These are phyloP conservation scores for Sarcophilus harrisii DNA, from an alignment of 2,797 vertebrate genomes.

Conservation along the genomic window DNA sequence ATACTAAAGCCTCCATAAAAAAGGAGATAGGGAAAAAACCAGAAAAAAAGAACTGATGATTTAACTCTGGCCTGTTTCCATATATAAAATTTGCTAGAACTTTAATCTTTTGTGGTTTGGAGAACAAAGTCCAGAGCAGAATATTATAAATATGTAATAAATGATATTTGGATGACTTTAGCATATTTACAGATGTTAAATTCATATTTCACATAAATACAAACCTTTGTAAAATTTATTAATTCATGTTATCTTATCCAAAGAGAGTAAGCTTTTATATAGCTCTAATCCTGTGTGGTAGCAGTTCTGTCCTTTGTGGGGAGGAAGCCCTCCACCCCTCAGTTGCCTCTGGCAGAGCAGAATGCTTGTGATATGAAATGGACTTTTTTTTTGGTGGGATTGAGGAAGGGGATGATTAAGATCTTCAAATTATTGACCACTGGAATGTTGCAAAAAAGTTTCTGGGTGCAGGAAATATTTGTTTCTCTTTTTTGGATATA, in stretches of 20 bases:
- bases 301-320: neutral
- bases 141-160: constrained; percentile 26
- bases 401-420: neutral
- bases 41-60: constrained; percentile 68
- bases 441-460: constrained; percentile 41
- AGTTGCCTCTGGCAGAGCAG: constrained; percentile 58
- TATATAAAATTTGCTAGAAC: constrained; percentile 58
- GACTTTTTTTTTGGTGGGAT: neutral
- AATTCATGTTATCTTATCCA: constrained; percentile 42
- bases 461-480: constrained; percentile 47
- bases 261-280: neutral
- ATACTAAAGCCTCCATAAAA: constrained; percentile 38
- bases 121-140: constrained; percentile 47
- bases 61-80: constrained; percentile 51
- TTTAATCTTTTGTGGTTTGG: constrained; percentile 66
- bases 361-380: constrained; percentile 67
- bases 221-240: constrained; percentile 62
- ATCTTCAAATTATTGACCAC: constrained; percentile 33
- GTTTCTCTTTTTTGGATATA: neutral
- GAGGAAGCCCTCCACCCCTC: neutral
- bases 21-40: constrained; percentile 58
- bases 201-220: constrained; percentile 70
- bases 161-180: constrained; percentile 51
- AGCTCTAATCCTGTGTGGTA: neutral
- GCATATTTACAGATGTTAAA: constrained; percentile 66